A percentile compares a stretch with the other conserved stretches of the same genome.
Evolutionary conservation across 2,113 vertebrate species (phyloP).

Genomic region (Gymnogyps californianus): DNA sequence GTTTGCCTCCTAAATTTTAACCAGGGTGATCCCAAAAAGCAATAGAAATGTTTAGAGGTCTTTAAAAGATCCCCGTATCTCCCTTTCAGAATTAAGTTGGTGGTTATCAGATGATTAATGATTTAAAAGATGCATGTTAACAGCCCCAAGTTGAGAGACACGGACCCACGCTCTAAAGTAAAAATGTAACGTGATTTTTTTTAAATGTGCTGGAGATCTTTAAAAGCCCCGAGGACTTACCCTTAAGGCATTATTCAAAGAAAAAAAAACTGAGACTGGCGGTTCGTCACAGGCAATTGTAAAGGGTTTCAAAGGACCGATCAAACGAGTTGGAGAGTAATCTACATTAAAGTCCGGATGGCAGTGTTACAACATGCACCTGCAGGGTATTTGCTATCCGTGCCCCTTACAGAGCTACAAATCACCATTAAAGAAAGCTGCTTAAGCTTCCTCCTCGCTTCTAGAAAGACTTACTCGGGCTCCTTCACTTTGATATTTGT

Average conservation of each 20-base stretch:
- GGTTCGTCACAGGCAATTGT: slow-evolving; percentile 85
- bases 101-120: slow-evolving; percentile 40
- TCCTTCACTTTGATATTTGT: slow-evolving; percentile 74
- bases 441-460: slow-evolving; percentile 66
- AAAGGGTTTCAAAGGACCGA: slow-evolving; percentile 80
- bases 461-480: slow-evolving; percentile 68
- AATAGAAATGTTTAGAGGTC: neutral
- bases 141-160: slow-evolving; percentile 50
- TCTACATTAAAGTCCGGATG: slow-evolving; percentile 81
- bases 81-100: neutral
- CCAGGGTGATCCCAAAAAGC: neutral
- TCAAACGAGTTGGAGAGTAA: slow-evolving; percentile 80
- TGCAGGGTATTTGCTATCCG: slow-evolving; percentile 76
- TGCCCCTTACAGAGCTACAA: slow-evolving; percentile 76
- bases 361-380: slow-evolving; percentile 76
- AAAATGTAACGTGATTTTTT: slow-evolving; percentile 51
- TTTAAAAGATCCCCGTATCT: neutral
- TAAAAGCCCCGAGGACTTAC: slow-evolving; percentile 76
- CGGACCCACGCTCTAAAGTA: slow-evolving; percentile 39
- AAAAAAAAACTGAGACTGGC: slow-evolving; percentile 66
- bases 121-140: slow-evolving; percentile 51
- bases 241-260: slow-evolving; percentile 80
- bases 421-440: slow-evolving; percentile 77
- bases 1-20: neutral
- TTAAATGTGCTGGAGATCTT: slow-evolving; percentile 62